Conservation (phyloP, 2,113 vertebrate species). For the Pica pica region DNA sequence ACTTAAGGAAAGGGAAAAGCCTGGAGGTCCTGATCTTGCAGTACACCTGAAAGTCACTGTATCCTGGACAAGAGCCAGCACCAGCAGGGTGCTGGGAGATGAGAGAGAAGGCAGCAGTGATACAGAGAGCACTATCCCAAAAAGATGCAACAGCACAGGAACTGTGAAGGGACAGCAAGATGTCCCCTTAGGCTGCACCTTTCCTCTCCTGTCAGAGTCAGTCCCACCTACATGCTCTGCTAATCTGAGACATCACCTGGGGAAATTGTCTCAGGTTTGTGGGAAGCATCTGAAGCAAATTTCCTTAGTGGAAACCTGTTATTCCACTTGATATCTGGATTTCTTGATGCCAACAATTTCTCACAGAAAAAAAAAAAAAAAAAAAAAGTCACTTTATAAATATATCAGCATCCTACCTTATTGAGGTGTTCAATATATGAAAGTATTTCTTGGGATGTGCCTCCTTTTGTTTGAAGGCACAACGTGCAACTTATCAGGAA, state of each 20-base stretch:
- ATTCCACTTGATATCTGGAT: background rate
- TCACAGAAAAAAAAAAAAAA: background rate
- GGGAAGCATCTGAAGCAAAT: background rate
- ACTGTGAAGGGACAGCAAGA: background rate
- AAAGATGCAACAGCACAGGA: background rate
- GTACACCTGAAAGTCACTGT: background rate
- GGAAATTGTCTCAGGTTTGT: background rate
- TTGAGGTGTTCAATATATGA: too few relatives aligned
- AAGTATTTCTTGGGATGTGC: background rate
- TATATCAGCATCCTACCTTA: background rate
- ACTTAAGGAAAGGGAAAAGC: background rate
- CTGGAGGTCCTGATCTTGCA: background rate
- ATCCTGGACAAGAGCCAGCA: background rate
- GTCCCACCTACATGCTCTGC: fast-evolving
- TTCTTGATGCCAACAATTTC: background rate
- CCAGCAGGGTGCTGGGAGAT: background rate
- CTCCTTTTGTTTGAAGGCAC: background rate
- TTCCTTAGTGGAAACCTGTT: background rate
- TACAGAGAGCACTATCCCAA: background rate
- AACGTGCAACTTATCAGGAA: fast-evolving
- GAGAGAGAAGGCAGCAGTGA: background rate
- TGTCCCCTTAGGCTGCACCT: background rate
- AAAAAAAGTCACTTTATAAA: background rate
- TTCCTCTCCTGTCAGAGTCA: background rate
- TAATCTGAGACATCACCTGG: background rate